Evolutionary conservation across 1,140 invertebrate genomes (phyloP).

Genomic region (Diorhabda sublineata): DNA sequence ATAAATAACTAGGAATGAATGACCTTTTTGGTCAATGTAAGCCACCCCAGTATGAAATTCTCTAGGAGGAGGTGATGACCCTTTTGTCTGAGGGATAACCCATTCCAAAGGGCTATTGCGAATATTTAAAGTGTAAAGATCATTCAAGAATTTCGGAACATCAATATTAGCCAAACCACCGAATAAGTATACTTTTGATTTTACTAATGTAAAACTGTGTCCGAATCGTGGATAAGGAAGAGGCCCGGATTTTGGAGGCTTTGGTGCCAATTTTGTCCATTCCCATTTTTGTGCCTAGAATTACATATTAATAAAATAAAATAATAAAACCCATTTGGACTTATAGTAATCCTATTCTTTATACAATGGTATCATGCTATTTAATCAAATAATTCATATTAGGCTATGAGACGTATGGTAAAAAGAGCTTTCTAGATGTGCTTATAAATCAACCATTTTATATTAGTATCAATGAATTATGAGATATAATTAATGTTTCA

Average conservation of each 20-base stretch:
- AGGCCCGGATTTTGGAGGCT: slow-evolving; percentile 73
- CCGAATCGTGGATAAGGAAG: slow-evolving; percentile 92
- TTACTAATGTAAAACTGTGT: slow-evolving; percentile 96
- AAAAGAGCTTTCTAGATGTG: too few relatives aligned
- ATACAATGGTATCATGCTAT: too few relatives aligned
- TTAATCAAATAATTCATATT: too few relatives aligned
- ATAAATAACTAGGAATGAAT: slow-evolving; percentile 88
- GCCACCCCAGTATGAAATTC: slow-evolving; percentile 96
- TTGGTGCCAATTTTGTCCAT: slow-evolving; percentile 92
- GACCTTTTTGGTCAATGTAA: slow-evolving; percentile 77
- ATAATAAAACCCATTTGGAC: too few relatives aligned
- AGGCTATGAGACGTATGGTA: too few relatives aligned
- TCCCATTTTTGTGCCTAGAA: slow-evolving; percentile 88
- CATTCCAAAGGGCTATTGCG: slow-evolving; percentile 75
- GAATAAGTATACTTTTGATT: slow-evolving; percentile 92
- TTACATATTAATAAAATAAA: neutral
- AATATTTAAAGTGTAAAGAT: slow-evolving; percentile 87
- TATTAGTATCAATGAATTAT: too few relatives aligned
- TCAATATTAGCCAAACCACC: slow-evolving; percentile 97
- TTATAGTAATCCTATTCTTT: too few relatives aligned
- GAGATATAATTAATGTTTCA: too few relatives aligned
- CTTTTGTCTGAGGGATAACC: slow-evolving; percentile 86
- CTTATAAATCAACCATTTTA: too few relatives aligned
- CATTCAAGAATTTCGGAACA: slow-evolving; percentile 87
- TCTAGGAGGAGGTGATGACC: slow-evolving; percentile 78